Conservation (phyloP, 2,888 invertebrate species). For the Itoplectis maculator region DNA sequence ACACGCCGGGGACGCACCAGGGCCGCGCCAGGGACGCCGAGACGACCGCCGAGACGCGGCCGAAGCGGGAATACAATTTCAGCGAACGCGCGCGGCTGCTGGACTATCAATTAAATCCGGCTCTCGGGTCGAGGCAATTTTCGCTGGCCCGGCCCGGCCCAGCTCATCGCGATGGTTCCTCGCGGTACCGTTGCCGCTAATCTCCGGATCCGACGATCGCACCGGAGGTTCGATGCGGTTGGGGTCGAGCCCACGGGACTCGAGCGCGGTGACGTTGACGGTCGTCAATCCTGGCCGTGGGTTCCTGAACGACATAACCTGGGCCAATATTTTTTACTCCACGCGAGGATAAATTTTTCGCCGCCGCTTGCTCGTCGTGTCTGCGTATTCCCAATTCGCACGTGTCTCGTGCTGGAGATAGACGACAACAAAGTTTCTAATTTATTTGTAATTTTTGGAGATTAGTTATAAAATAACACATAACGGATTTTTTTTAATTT, state of each 20-base stretch:
- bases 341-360: neutral
- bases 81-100: constrained; percentile 37
- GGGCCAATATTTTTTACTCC: constrained; percentile 34
- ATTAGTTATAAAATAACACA: too few species aligned
- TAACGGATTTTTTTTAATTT: too few species aligned
- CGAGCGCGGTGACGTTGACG: neutral
- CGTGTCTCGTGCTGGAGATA: too few species aligned
- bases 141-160: constrained; percentile 41
- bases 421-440: too few species aligned
- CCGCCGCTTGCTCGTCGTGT: too few species aligned
- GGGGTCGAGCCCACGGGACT: neutral
- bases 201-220: constrained; percentile 29
- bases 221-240: neutral
- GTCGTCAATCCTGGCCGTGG: neutral
- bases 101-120: constrained; percentile 65
- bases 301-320: constrained; percentile 50
- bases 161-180: constrained; percentile 21
- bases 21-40: neutral
- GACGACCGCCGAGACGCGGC: constrained; percentile 41
- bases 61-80: constrained; percentile 55
- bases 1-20: too few species aligned
- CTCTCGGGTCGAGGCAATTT: constrained; percentile 59
- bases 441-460: too few species aligned
- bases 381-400: too few species aligned
- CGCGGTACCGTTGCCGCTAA: constrained; percentile 58